A percentile compares a stretch with the other conserved stretches of the same genome.
Evolutionary conservation across 2,797 vertebrate genomes (phyloP).

Genomic region (Notamacropus eugenii): DNA sequence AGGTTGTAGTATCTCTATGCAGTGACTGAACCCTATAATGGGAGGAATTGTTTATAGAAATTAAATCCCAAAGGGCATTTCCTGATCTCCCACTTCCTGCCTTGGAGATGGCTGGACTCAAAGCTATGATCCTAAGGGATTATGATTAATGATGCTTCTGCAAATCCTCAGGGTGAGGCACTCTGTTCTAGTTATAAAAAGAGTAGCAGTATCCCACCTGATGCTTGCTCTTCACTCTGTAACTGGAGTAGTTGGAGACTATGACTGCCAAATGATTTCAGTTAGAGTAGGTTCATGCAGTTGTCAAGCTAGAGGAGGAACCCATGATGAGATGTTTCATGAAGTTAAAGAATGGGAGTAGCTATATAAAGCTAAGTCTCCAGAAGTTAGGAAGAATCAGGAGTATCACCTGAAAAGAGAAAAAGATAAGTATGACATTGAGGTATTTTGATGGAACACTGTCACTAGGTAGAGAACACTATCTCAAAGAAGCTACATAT

Average conservation of each 20-base stretch:
- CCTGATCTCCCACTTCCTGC: not conserved
- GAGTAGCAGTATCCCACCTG: not conserved
- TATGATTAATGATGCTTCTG: not conserved
- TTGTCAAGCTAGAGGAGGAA: not conserved
- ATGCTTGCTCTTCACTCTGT: not conserved
- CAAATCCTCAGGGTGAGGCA: not conserved
- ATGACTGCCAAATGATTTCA: not conserved
- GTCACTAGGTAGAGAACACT: not conserved
- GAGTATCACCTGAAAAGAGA: not conserved
- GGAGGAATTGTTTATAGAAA: not conserved
- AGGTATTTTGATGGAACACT: not conserved
- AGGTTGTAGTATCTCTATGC: not conserved
- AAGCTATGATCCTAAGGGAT: not conserved
- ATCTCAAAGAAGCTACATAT: not conserved
- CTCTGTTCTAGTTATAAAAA: not conserved
- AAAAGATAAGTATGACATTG: not conserved
- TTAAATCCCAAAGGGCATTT: not conserved
- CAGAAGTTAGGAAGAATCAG: not conserved
- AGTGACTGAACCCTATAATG: not conserved
- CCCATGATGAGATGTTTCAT: not conserved
- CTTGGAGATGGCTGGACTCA: not conserved
- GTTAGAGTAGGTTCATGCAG: not conserved
- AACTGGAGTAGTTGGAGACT: not conserved
- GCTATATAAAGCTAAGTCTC: not conserved
- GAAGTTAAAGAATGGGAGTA: not conserved